Conservation (phyloP, 2,113 vertebrate species). For the Sinocyclocheilus rhinocerous region DNA sequence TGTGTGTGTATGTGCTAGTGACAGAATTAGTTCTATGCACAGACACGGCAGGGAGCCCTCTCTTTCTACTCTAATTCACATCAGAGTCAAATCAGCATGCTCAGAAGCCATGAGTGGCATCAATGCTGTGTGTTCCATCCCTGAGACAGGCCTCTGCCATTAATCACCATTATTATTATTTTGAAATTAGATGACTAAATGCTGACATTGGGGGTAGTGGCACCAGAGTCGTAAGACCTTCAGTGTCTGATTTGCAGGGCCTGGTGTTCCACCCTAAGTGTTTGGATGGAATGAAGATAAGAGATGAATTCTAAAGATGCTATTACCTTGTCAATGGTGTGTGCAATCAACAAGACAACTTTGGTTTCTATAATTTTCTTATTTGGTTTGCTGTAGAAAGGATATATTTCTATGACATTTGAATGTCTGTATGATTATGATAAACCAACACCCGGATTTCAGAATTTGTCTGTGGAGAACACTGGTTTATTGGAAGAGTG, state of each 20-base stretch:
- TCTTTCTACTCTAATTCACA: conserved; percentile 66
- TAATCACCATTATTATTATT: conserved; percentile 62
- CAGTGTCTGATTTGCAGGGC: conserved; percentile 48
- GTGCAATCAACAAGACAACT: neutral
- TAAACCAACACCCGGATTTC: neutral
- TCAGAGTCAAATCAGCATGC: conserved; percentile 65
- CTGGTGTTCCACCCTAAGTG: conserved; percentile 9
- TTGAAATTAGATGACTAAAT: conserved; percentile 61
- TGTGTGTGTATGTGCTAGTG: conserved; percentile 44
- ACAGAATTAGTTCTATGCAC: conserved; percentile 65
- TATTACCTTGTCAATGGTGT: neutral
- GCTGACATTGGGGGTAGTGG: conserved; percentile 55
- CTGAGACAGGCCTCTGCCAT: conserved; percentile 53
- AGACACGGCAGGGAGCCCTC: conserved; percentile 59
- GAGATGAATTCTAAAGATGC: conserved; percentile 18
- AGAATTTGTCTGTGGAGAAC: neutral
- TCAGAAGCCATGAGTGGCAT: conserved; percentile 61
- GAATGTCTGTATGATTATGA: neutral
- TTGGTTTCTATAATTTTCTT: neutral
- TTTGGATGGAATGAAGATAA: conserved; percentile 21
- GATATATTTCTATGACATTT: neutral
- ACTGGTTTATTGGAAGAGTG: neutral
- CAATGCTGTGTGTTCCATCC: conserved; percentile 57
- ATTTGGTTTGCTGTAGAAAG: neutral
- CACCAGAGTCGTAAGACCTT: conserved; percentile 26